Evolutionary conservation across 2,113 vertebrate genomes (phyloP).

Genomic region (Odocoileus virginianus): DNA sequence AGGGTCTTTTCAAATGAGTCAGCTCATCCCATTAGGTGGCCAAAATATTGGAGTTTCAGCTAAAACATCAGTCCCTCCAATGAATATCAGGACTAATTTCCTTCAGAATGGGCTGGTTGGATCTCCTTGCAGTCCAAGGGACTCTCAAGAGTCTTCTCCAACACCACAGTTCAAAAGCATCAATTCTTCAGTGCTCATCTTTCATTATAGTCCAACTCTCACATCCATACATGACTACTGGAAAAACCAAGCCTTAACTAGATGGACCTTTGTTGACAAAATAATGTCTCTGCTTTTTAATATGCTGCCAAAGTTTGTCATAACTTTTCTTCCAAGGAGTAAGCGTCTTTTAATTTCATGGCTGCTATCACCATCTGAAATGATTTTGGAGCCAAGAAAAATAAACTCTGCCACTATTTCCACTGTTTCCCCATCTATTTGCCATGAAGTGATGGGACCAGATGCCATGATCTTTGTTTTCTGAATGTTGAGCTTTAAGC

Average conservation of each 20-base stretch:
- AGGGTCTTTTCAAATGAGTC: neutral
- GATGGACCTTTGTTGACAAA: neutral
- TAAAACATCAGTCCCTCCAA: neutral
- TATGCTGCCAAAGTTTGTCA: neutral
- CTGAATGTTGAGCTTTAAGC: neutral
- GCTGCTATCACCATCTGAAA: neutral
- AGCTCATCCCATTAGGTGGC: neutral
- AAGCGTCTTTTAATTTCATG: neutral
- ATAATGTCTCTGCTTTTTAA: neutral
- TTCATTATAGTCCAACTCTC: neutral
- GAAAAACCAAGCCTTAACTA: neutral
- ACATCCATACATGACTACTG: neutral
- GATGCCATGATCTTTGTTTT: neutral
- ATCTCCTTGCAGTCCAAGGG: neutral
- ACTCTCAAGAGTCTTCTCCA: neutral
- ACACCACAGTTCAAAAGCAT: neutral
- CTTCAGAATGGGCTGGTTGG: neutral
- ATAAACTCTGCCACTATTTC: neutral
- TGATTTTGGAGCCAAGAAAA: neutral
- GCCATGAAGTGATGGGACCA: neutral
- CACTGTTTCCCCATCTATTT: neutral
- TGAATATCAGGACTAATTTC: neutral
- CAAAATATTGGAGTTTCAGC: neutral
- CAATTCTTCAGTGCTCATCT: neutral
- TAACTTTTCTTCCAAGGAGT: neutral